phyloP scores from a whole-genome alignment of 2,888 invertebrate species.

The Drosophila neonasuta region DNA sequence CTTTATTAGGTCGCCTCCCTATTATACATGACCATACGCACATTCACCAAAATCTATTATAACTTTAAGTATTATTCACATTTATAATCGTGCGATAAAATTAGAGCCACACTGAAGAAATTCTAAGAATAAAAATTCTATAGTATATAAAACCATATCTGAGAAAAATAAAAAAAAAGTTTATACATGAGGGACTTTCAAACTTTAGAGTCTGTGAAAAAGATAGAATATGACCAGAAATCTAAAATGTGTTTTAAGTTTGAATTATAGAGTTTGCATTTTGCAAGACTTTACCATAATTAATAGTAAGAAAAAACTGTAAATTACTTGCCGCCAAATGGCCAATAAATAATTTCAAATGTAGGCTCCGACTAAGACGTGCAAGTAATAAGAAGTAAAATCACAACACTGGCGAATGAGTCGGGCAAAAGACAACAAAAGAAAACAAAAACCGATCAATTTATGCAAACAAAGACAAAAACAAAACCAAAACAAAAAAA shows the following conservation, averaged over 20 bases:
- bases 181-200: neutral
- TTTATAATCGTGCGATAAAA: neutral
- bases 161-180: neutral
- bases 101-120: neutral
- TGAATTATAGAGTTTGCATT: neutral
- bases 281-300: constrained; percentile 32
- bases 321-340: constrained; percentile 35
- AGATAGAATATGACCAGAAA: neutral
- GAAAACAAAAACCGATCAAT: constrained; percentile 25
- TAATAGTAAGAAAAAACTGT: constrained; percentile 24
- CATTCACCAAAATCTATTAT: too few species aligned
- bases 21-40: too few species aligned
- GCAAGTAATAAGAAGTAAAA: constrained; percentile 46
- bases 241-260: neutral
- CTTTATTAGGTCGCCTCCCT: too few species aligned
- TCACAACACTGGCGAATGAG: constrained; percentile 30
- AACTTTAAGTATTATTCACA: too few species aligned
- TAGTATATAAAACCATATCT: neutral
- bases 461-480: constrained; percentile 48
- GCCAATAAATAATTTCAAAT: constrained; percentile 45
- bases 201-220: neutral
- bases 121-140: neutral
- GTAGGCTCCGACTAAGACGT: constrained; percentile 44
- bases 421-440: constrained; percentile 18
- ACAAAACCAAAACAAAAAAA: constrained; percentile 19